Base-by-base conservation (phyloP, 2,797 vertebrate species). In the Diplodus sargus region DNA sequence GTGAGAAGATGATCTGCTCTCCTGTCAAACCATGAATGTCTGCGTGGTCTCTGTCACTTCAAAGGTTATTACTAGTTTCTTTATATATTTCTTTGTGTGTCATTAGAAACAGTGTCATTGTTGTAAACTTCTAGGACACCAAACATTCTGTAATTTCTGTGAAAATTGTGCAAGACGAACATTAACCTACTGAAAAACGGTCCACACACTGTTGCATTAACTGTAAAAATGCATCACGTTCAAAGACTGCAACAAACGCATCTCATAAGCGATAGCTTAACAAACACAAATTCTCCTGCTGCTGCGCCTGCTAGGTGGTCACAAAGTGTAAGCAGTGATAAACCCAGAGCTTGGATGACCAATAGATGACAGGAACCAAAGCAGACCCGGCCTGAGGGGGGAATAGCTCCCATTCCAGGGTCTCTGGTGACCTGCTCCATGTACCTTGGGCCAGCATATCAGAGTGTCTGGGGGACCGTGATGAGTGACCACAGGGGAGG, bases 321-420 rank as follows among this genome's bases (percentile, higher is more conserved):
- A 66, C 73, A 72, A 73, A 76, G 42, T 47, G 25, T 47, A 14
- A 74, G 49, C n/a, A 43, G 45, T 69, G 78, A 84, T 85, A 72
- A 84, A 70, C n/a, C n/a, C 54, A 34, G 15, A 58, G 67, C 70
- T 30, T 78, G 60, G 72, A 63, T 1, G 22, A 59, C 58, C 74
- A 72, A 28, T 28, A 72, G 85, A 76, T 77, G 84, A 89, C 90
- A 92, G 89, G 89, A 93, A 86, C 76, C 88, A 60, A 68, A 79
- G 87, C 59, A 87, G 91, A 90, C 90, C 87, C 70, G 70, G 89
- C 97, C 96, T 90, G 80, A 92, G 95, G 95, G 94, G 76, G 93
- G 85, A 94, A 96, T 96, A 90, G 81, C 93, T 96, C 90, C 92
- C 96, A 96, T 96, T 95, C 95, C 94, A 95, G 73, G 48, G 76